phyloP scores from a whole-genome alignment of 2,113 vertebrate genomes.

The Erinaceus europaeus region DNA sequence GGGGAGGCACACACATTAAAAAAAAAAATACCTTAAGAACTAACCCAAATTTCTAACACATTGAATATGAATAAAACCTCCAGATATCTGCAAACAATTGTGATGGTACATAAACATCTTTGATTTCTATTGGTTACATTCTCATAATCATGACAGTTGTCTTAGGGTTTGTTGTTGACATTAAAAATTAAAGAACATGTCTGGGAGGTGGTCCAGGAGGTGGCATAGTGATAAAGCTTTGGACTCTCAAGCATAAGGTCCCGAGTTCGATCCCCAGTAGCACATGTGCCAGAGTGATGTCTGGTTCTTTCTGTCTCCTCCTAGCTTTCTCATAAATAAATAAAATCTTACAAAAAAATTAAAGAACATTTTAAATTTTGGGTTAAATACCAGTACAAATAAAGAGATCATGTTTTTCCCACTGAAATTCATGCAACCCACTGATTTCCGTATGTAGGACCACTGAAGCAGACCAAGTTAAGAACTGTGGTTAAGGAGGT shows the following conservation, averaged over 20 bases:
- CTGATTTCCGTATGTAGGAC: background rate
- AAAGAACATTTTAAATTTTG: conserved; percentile 20
- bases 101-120: background rate
- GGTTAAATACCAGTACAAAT: background rate
- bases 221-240: too few relatives aligned
- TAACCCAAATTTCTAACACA: background rate
- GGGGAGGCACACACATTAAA: too few relatives aligned
- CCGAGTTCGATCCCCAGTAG: too few relatives aligned
- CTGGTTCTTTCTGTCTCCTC: too few relatives aligned
- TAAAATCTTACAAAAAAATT: too few relatives aligned
- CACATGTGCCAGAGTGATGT: too few relatives aligned
- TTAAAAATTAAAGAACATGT: conserved; percentile 4
- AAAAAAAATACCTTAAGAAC: conserved; percentile 19
- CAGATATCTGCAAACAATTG: background rate
- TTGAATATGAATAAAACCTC: background rate
- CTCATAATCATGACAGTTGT: too few relatives aligned
- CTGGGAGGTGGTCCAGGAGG: too few relatives aligned
- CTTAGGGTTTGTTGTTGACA: background rate
- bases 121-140: too few relatives aligned
- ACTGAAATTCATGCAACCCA: background rate
- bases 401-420: background rate
- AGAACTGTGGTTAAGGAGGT: background rate
- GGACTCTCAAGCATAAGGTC: too few relatives aligned
- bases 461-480: background rate
- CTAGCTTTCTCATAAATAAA: too few relatives aligned